These are phyloP conservation scores for Trachelus iudaicus DNA, from an alignment of 2,888 invertebrate species.

Conservation along the genomic window DNA sequence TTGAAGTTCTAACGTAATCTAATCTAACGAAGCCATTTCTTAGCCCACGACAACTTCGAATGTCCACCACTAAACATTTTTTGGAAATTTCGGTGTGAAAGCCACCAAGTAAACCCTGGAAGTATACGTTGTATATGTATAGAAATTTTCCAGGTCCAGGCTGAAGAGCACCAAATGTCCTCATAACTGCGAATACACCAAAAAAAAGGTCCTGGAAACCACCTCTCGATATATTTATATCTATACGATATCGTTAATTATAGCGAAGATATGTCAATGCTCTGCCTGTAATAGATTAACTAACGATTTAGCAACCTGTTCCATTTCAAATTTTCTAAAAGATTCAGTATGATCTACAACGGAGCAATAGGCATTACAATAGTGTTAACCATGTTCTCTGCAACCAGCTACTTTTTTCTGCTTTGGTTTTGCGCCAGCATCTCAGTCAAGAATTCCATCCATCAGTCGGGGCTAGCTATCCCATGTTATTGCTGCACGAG, in stretches of 20 bases:
- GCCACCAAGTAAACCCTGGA: too few relatives aligned
- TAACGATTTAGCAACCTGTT: not conserved
- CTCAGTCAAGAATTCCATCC: slow-evolving; percentile 48
- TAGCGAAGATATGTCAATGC: not conserved
- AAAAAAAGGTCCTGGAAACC: too few relatives aligned
- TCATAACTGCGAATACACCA: too few relatives aligned
- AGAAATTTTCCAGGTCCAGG: too few relatives aligned
- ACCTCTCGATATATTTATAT: too few relatives aligned
- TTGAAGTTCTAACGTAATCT: too few relatives aligned
- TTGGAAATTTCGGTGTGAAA: too few relatives aligned
- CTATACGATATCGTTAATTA: not conserved
- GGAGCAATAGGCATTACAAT: not conserved
- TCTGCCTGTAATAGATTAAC: not conserved
- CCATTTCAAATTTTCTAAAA: not conserved
- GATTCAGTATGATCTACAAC: not conserved
- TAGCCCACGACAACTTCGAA: too few relatives aligned
- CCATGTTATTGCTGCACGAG: slow-evolving; percentile 30
- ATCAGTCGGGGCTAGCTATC: slow-evolving; percentile 40
- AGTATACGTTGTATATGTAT: too few relatives aligned
- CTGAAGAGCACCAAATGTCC: too few relatives aligned
- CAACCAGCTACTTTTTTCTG: slow-evolving; percentile 44
- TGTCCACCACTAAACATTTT: too few relatives aligned
- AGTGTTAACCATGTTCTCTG: slow-evolving; percentile 13
- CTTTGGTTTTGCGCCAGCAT: slow-evolving; percentile 45
- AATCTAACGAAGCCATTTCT: too few relatives aligned